These are phyloP conservation scores for Tiliacea citrago DNA, from an alignment of 2,888 invertebrate species.

Conservation along the genomic window DNA sequence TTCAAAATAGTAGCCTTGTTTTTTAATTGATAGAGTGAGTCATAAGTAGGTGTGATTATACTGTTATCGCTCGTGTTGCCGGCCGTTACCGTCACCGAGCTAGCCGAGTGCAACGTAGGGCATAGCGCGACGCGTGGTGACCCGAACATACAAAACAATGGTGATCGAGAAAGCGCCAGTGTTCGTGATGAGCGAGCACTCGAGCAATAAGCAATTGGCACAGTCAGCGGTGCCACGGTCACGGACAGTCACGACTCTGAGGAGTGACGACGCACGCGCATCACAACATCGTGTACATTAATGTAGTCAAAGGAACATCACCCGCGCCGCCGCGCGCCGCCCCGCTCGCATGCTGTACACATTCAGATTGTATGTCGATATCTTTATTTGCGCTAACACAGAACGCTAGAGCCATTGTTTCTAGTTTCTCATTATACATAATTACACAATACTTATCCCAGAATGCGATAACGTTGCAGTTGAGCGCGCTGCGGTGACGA, in stretches of 20 bases:
- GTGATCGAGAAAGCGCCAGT: slow-evolving; percentile 47
- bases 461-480: slow-evolving; percentile 8
- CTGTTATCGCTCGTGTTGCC: slow-evolving; percentile 2
- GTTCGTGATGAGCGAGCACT: slow-evolving; percentile 11
- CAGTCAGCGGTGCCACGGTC: background rate
- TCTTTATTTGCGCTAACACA: slow-evolving; percentile 2
- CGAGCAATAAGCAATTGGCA: background rate
- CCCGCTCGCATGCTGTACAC: background rate
- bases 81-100: background rate
- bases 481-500: slow-evolving; percentile 4
- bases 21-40: slow-evolving; percentile 11
- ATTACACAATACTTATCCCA: background rate
- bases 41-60: slow-evolving; percentile 29
- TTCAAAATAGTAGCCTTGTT: slow-evolving; percentile 4
- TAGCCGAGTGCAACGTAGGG: background rate
- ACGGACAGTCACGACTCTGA: slow-evolving; percentile 8
- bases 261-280: background rate
- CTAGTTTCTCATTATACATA: slow-evolving; percentile 7
- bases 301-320: background rate
- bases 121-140: background rate
- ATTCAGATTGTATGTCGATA: slow-evolving; percentile 8
- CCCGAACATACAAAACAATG: slow-evolving; percentile 8
- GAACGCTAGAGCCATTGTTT: background rate
- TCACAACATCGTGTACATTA: background rate
- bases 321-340: slow-evolving; percentile 2